These are phyloP conservation scores for Saccopteryx leptura DNA, from an alignment of 2,113 vertebrate genomes.

Conservation along the genomic window DNA sequence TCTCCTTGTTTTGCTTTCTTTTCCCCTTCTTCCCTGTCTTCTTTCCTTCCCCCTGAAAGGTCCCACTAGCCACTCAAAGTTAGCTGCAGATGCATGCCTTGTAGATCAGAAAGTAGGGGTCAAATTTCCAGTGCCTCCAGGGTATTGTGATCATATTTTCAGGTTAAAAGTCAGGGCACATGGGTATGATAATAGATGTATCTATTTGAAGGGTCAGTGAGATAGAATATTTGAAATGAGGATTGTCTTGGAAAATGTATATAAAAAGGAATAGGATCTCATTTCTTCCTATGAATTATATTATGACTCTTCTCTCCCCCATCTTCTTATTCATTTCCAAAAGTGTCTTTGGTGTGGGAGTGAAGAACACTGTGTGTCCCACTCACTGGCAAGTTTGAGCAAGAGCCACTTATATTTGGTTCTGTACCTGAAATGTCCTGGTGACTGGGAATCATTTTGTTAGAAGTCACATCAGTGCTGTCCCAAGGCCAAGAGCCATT, in stretches of 20 bases:
- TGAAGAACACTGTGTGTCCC: background rate
- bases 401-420: slow-evolving; percentile 50
- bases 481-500: slow-evolving; percentile 26
- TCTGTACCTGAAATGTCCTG: background rate
- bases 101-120: slow-evolving; percentile 47
- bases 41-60: background rate
- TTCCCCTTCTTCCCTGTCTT: background rate
- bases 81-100: background rate
- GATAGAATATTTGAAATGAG: slow-evolving; percentile 54
- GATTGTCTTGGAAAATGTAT: background rate
- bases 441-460: slow-evolving; percentile 51
- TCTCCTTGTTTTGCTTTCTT: background rate
- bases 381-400: slow-evolving; percentile 43
- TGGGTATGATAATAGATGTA: slow-evolving; percentile 1
- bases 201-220: background rate
- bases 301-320: background rate
- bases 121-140: background rate
- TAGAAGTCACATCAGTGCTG: slow-evolving; percentile 20
- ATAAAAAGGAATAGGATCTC: slow-evolving; percentile 28
- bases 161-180: slow-evolving; percentile 10
- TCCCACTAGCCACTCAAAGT: background rate
- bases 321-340: slow-evolving; percentile 20
- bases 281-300: slow-evolving; percentile 25
- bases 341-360: background rate
- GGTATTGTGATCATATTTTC: slow-evolving; percentile 15